Evolutionary conservation across 2,113 vertebrate genomes (phyloP).

Genomic region (Callionymus lyra): DNA sequence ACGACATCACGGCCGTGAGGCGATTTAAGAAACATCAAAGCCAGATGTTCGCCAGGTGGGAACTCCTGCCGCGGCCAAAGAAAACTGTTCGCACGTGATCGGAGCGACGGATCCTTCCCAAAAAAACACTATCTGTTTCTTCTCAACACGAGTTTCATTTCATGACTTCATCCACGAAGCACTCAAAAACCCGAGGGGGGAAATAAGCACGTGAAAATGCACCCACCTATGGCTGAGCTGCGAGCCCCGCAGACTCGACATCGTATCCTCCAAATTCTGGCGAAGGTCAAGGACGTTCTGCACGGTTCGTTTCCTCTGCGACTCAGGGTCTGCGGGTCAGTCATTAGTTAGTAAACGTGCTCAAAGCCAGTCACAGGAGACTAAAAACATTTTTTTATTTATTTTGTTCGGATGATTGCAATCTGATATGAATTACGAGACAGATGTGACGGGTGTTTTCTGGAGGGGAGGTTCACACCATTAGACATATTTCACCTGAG

Average conservation of each 20-base stretch:
- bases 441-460: slow-evolving; percentile 15
- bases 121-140: background rate
- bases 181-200: too few relatives aligned
- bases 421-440: slow-evolving; percentile 9
- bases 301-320: slow-evolving; percentile 92
- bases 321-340: slow-evolving; percentile 78
- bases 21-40: slow-evolving; percentile 31
- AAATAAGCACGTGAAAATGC: background rate
- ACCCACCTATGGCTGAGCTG: slow-evolving; percentile 89
- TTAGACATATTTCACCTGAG: slow-evolving; percentile 29
- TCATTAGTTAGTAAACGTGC: slow-evolving; percentile 18
- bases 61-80: slow-evolving; percentile 14
- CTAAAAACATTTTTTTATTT: too few relatives aligned
- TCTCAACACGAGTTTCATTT: background rate
- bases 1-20: slow-evolving; percentile 32
- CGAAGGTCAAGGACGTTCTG: slow-evolving; percentile 96
- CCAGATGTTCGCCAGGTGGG: slow-evolving; percentile 46
- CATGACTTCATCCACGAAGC: slow-evolving; percentile 4
- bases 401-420: background rate
- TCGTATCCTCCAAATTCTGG: slow-evolving; percentile 96
- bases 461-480: slow-evolving; percentile 27
- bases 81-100: slow-evolving; percentile 36
- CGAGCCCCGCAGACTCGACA: slow-evolving; percentile 90
- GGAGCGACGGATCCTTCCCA: slow-evolving; percentile 19
- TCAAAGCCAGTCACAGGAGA: too few relatives aligned